These are phyloP conservation scores for Aculops lycopersici DNA, from an alignment of 1,140 invertebrate species.

Conservation along the genomic window DNA sequence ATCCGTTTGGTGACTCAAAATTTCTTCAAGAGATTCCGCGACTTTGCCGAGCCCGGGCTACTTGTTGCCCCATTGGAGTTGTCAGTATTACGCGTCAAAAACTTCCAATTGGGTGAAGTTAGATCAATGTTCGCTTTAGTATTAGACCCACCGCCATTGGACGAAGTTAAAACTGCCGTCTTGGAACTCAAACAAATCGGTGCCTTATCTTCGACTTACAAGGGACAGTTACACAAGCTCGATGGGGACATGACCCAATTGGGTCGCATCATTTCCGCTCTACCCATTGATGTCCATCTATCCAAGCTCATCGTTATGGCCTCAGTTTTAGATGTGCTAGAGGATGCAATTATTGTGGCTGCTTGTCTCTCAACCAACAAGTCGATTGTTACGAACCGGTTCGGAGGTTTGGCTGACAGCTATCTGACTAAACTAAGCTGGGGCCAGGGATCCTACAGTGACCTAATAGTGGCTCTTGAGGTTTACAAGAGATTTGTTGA, in stretches of 20 bases:
- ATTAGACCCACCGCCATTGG: slow-evolving; percentile 50
- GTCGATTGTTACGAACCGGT: background rate
- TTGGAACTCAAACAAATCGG: slow-evolving; percentile 35
- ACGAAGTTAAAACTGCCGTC: slow-evolving; percentile 43
- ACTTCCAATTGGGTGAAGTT: slow-evolving; percentile 48
- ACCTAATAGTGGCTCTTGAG: slow-evolving; percentile 44
- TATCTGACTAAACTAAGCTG: slow-evolving; percentile 29
- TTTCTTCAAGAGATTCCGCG: slow-evolving; percentile 30
- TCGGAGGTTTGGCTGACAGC: background rate
- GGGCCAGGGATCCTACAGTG: slow-evolving; percentile 44
- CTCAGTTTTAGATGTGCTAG: slow-evolving; percentile 45
- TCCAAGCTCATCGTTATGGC: slow-evolving; percentile 58
- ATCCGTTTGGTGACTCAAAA: slow-evolving; percentile 40
- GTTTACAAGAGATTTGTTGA: slow-evolving; percentile 48
- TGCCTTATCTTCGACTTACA: slow-evolving; percentile 24
- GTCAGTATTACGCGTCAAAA: slow-evolving; percentile 49
- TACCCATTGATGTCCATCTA: slow-evolving; percentile 48
- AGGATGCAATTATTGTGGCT: slow-evolving; percentile 62
- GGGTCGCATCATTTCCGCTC: slow-evolving; percentile 38
- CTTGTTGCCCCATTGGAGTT: slow-evolving; percentile 40
- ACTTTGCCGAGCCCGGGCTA: slow-evolving; percentile 30
- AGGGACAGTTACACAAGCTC: slow-evolving; percentile 17
- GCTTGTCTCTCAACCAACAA: slow-evolving; percentile 10
- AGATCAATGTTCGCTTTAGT: slow-evolving; percentile 42
- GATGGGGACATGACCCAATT: slow-evolving; percentile 71